Base-by-base conservation (phyloP, 2,797 vertebrate species). In the Micropoecilia bifurca region DNA sequence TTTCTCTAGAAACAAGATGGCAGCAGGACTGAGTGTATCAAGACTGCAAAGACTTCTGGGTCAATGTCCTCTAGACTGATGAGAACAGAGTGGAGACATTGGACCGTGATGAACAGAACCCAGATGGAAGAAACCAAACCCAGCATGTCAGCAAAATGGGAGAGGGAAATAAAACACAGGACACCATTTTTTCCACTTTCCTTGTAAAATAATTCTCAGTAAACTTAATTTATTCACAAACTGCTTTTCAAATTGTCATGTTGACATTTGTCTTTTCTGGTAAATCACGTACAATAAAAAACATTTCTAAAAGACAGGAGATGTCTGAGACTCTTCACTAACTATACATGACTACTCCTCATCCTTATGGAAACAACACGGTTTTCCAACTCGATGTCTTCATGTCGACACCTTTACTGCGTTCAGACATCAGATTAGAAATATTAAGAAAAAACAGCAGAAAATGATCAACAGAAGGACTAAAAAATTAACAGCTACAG, bases 151-250 rank as follows among this genome's bases (percentile, higher is more conserved):
- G 22, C 8, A 69, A 25, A 66, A 39, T 0, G 46, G 0, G 16
- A 30, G 41, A 28, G 16, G 10, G 28, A 10, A 47, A 43, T 41
- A 63, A 63, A 61, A 63, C 14, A 80, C 88, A 84, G 74, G 78
- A 90, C 72, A 66, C 82, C 77, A 72, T 36, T 71, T 87, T 55
- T 82, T 90, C 55, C 59, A 22, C 78, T 92, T 92, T 94, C 89
- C 89, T 94, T 96, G 93, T 94, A 95, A 96, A 96, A 96, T 95
- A 96, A 95, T 95, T 95, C 94, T 95, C 95, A 95, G 95, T 96
- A 96, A 96, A 96, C 94, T 95, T 96, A 92, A 96, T 96, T 96
- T 96, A 95, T 96, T 95, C 94, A 96, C 95, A 96, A 96, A 96
- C 95, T 89, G 93, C 90, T 94, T 95, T 91, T 94, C 93, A 95